Evolutionary conservation across 2,797 vertebrate species (phyloP).

Genomic region (Bradypus variegatus): DNA sequence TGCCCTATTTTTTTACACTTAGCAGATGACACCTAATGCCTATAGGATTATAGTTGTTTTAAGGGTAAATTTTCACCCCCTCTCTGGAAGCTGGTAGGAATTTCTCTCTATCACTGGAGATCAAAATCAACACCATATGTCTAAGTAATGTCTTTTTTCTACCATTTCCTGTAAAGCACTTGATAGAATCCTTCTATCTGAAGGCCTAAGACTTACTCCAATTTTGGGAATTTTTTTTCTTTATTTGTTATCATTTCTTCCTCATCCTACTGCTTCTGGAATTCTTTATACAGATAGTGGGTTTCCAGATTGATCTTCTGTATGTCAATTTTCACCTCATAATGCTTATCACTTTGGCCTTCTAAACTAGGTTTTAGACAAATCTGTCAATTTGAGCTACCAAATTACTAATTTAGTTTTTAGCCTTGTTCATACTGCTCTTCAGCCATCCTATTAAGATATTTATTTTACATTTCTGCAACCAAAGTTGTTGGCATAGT

Average conservation of each 20-base stretch:
- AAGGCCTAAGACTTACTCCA: background rate
- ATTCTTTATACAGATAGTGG: background rate
- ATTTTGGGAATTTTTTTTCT: background rate
- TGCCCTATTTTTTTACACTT: background rate
- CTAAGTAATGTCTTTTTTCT: background rate
- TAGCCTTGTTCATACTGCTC: background rate
- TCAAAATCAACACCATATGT: background rate
- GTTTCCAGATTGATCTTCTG: background rate
- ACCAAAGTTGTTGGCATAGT: background rate
- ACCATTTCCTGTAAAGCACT: background rate
- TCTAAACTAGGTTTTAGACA: background rate
- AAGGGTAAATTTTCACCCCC: background rate
- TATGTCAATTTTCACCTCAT: background rate
- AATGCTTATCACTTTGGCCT: background rate
- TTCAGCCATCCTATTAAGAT: background rate
- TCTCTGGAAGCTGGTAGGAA: background rate
- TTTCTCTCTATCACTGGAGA: background rate
- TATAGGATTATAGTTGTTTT: background rate
- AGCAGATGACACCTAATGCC: background rate
- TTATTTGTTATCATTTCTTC: background rate
- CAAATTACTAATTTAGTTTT: conserved; percentile 1
- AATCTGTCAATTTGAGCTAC: background rate
- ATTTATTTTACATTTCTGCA: conserved; percentile 5
- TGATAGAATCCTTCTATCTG: background rate
- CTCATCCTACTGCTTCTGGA: background rate